Percentiles rank a stretch among this genome's conserved stretches.
Evolutionary conservation across 2,797 vertebrate genomes (phyloP).

Genomic region (Notolabrus celidotus): DNA sequence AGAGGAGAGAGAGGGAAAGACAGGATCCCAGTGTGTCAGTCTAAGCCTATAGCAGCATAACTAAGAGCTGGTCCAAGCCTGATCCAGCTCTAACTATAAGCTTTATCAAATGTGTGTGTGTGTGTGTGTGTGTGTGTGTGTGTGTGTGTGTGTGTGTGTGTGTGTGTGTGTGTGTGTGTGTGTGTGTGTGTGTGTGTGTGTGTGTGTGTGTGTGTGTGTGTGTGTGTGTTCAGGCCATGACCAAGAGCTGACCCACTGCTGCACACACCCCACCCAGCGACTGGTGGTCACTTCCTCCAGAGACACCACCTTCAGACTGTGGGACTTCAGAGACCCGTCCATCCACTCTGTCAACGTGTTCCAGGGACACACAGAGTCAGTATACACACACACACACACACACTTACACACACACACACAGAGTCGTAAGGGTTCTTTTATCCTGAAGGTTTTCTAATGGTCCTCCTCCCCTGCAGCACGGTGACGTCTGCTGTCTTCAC

Average conservation of each 20-base stretch:
- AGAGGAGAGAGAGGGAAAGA: too few relatives aligned
- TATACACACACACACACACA: neutral
- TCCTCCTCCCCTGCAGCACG: slow-evolving; percentile 86
- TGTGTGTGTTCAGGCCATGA: slow-evolving; percentile 88
- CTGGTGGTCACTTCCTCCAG: slow-evolving; percentile 96
- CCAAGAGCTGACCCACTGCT: slow-evolving; percentile 96
- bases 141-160: too few relatives aligned
- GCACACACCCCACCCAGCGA: slow-evolving; percentile 94
- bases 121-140: too few relatives aligned
- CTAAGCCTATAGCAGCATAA: too few relatives aligned
- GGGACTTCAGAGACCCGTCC: slow-evolving; percentile 98
- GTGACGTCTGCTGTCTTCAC: slow-evolving; percentile 99
- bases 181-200: too few relatives aligned
- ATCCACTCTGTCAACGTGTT: slow-evolving; percentile 99
- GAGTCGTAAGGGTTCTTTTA: neutral
- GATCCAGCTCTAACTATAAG: too few relatives aligned
- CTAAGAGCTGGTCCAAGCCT: too few relatives aligned
- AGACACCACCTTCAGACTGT: slow-evolving; percentile 96
- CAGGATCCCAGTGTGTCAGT: too few relatives aligned
- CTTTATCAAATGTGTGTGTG: too few relatives aligned
- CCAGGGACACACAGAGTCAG: slow-evolving; percentile 90
- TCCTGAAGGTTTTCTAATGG: neutral
- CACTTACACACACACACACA: too few relatives aligned
- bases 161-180: too few relatives aligned
- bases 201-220: neutral